Percentiles rank a stretch among this genome's conserved stretches.
These are phyloP conservation scores for Tenodera sinensis DNA, from an alignment of 2,888 invertebrate species.

Conservation along the genomic window DNA sequence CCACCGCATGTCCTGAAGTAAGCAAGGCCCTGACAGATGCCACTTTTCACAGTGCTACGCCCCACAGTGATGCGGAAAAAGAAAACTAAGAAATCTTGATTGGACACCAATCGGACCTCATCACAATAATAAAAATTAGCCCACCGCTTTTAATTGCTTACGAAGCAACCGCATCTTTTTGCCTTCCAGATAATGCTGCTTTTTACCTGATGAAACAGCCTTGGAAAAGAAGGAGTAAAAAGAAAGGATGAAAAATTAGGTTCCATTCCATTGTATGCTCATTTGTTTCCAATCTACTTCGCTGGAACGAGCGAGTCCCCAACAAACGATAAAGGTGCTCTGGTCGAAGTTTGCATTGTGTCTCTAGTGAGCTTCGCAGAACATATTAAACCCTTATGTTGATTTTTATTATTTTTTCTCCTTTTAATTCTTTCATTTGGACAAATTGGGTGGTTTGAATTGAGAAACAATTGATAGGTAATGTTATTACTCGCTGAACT, in stretches of 20 bases:
- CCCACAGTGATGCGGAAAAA: background rate
- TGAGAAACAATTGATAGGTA: no score
- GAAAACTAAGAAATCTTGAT: background rate
- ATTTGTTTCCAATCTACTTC: slow-evolving; percentile 1
- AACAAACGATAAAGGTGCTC: background rate
- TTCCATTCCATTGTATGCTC: background rate
- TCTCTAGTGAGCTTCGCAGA: no score
- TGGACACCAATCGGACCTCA: background rate
- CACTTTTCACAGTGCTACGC: background rate
- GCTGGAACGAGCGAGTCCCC: background rate
- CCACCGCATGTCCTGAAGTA: background rate
- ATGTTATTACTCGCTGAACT: no score
- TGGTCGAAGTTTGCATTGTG: no score
- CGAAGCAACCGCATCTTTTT: background rate
- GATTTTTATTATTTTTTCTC: no score
- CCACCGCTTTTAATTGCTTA: background rate
- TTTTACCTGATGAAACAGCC: background rate
- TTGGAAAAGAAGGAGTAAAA: background rate
- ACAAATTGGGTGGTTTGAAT: no score
- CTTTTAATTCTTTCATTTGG: no score
- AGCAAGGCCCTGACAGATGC: background rate
- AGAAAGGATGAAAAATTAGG: background rate
- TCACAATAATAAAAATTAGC: background rate
- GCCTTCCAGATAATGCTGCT: background rate
- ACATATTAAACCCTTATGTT: no score